Base-by-base conservation (phyloP, 2,888 invertebrate species). In the Hirtodrosophila alboralis region DNA sequence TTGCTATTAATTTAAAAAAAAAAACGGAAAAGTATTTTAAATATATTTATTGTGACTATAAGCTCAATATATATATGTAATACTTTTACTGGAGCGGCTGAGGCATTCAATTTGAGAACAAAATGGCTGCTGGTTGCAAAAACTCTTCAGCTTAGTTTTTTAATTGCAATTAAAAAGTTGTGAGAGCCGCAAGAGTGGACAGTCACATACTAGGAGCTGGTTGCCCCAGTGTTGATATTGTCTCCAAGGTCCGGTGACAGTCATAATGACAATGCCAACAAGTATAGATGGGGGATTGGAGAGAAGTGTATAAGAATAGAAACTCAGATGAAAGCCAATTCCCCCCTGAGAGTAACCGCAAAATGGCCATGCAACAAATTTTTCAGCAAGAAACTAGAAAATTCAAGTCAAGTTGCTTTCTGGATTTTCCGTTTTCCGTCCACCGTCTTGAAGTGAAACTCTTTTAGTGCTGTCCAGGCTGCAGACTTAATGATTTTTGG, bases 401-500 rank as follows among this genome's bases (percentile, higher is more conserved):
- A 57, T 36, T 21, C 10, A 47, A 41, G 51, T 43, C 52, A 60
- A 45, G 28, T 41, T 57, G 40, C 8, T 41, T 30, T 1, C n/a
- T 8, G 3, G 9, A 34, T 33, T 36, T 48, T 28, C 13, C 41
- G 18, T 52, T 48, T 30, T 21, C 12, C 31, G 33, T 13, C 26
- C 18, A 45, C 33, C n/a, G 41, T 58, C 59, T 53, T 58, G 33
- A 26, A 31, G 38, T 38, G 51, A 70, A 67, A 70, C 65, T 60
- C 51, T 48, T 64, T 60, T 43, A 59, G 60, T 51, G 54, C 65
- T 48, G 51, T 34, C 54, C 75, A 67, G 59, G 68, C 65, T 70
- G 70, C 73, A 78, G 75, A 79, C 84, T 83, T 84, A 81, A 83
- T 83, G 84, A 83, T 83, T 83, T 83, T 83, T 83, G 81, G 83